phyloP scores from a whole-genome alignment of 2,113 vertebrate genomes.

The Tor tambroides region DNA sequence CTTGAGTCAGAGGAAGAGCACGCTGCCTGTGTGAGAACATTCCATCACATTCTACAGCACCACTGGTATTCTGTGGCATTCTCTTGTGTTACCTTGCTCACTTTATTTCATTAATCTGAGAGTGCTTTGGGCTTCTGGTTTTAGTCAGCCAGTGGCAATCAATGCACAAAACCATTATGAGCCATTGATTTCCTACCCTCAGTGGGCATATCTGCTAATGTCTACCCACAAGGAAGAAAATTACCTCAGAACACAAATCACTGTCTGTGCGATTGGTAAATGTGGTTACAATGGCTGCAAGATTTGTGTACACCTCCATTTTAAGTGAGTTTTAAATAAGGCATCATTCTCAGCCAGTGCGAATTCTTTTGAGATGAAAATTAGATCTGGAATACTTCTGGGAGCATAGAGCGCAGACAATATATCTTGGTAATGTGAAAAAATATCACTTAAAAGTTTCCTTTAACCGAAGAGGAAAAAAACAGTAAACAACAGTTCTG shows the following conservation, averaged over 20 bases:
- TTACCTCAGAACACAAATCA: background rate
- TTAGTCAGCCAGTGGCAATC: slow-evolving; percentile 61
- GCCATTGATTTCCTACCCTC: slow-evolving; percentile 59
- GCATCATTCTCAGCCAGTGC: slow-evolving; percentile 19
- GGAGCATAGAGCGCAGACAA: background rate
- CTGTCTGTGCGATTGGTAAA: slow-evolving; percentile 11
- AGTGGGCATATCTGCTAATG: slow-evolving; percentile 58
- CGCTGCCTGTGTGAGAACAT: slow-evolving; percentile 44
- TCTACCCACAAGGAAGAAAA: slow-evolving; percentile 53
- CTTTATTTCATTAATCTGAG: slow-evolving; percentile 32
- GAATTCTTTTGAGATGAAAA: slow-evolving; percentile 1
- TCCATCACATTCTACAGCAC: slow-evolving; percentile 34
- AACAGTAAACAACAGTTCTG: background rate
- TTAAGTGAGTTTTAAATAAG: slow-evolving; percentile 1
- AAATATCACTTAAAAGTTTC: background rate
- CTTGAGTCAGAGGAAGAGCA: slow-evolving; percentile 64
- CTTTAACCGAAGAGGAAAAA: background rate
- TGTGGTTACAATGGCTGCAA: background rate
- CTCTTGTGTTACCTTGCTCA: slow-evolving; percentile 34
- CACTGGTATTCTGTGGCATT: slow-evolving; percentile 8
- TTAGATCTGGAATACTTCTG: background rate
- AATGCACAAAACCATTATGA: slow-evolving; percentile 56
- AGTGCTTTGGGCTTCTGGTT: slow-evolving; percentile 12
- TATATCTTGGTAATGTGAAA: background rate
- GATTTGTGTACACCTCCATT: background rate